phyloP scores from a whole-genome alignment of 2,113 vertebrate genomes.

The Acanthochromis polyacanthus region DNA sequence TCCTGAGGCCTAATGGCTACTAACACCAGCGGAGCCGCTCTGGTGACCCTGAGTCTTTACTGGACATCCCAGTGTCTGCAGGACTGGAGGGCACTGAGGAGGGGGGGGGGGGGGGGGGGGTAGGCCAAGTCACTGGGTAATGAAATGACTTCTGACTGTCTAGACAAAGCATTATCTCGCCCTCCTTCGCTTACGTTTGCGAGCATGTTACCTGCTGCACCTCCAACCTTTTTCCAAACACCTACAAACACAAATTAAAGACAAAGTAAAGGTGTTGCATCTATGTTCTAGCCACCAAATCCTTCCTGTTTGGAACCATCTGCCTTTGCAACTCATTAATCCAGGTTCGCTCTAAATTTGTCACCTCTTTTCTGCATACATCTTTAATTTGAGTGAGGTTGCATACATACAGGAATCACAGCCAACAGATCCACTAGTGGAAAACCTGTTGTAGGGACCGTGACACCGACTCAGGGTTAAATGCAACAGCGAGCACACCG shows the following conservation, averaged over 20 bases:
- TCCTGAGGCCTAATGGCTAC: conserved; percentile 55
- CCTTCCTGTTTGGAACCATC: background rate
- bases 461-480: conserved; percentile 24
- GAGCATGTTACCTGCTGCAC: background rate
- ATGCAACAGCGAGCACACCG: conserved; percentile 35
- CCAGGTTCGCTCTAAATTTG: background rate
- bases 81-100: conserved; percentile 2
- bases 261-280: background rate
- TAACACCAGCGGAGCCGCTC: conserved; percentile 32
- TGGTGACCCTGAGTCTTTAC: conserved; percentile 49
- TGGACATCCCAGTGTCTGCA: conserved; percentile 47
- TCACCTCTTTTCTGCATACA: background rate
- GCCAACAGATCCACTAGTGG: background rate
- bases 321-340: background rate
- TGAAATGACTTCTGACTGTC: conserved; percentile 77
- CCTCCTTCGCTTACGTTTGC: conserved; percentile 32
- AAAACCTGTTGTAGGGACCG: conserved; percentile 16
- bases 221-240: conserved; percentile 6
- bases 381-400: background rate
- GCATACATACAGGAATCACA: background rate
- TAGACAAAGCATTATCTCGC: conserved; percentile 82
- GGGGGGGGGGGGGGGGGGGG: background rate
- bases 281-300: background rate
- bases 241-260: conserved; percentile 7
- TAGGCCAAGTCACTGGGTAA: conserved; percentile 63